phyloP scores from a whole-genome alignment of 2,888 invertebrate species.

The Pristionchus japonicus region DNA sequence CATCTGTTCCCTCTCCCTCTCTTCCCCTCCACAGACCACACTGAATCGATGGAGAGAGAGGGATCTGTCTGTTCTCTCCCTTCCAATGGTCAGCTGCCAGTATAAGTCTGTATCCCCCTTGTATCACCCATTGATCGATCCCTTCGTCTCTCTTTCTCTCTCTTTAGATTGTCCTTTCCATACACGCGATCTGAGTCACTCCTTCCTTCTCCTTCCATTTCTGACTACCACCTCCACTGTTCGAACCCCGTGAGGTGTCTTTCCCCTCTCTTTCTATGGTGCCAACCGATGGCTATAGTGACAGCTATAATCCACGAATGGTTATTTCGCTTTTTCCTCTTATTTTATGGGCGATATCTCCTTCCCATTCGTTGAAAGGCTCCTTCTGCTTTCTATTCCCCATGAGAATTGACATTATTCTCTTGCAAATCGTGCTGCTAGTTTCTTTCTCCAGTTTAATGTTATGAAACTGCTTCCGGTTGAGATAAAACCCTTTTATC shows the following conservation, averaged over 20 bases:
- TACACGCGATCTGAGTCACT: neutral
- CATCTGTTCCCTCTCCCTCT: constrained; percentile 37
- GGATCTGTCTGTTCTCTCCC: constrained; percentile 2
- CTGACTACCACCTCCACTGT: neutral
- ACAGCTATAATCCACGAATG: neutral
- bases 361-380: neutral
- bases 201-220: neutral
- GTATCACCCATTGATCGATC: constrained; percentile 19
- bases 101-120: neutral
- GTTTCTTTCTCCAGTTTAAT: neutral
- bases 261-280: neutral
- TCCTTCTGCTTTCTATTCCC: neutral
- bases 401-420: neutral
- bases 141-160: neutral
- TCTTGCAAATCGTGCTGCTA: neutral
- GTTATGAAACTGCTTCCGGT: neutral
- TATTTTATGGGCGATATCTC: neutral
- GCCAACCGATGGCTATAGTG: neutral
- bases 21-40: neutral
- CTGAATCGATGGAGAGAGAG: constrained; percentile 17
- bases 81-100: constrained; percentile 30
- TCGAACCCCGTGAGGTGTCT: neutral
- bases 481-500: neutral
- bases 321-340: neutral
- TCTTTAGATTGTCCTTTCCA: neutral